Base-by-base conservation (phyloP, 2,797 vertebrate genomes). In the Hippoglossus hippoglossus region DNA sequence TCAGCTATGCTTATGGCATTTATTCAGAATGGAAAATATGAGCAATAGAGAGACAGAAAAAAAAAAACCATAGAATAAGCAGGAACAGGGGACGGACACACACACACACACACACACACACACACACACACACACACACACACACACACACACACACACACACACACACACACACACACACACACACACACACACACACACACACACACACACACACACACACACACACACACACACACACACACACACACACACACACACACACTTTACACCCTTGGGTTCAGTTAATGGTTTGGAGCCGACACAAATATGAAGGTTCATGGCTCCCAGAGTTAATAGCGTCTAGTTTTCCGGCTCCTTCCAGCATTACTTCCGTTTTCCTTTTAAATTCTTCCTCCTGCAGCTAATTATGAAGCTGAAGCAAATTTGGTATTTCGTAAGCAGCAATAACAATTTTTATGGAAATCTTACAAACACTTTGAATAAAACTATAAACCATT, bases 11-110 rank as follows among this genome's bases (percentile, higher is more conserved):
- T 80, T 64, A 44, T 75, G 82, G 73, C 86, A 87, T 86, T 87
- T 84, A 83, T 90, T 89, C 81, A 85, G 77, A 87, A 89, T 79
- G 93, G 91, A 94, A 93, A 92, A 92, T 90, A 89, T 92, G 92
- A 93, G 89, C 83, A 90, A 85, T 69, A 79, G 47, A 8, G 47
- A 21, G 73, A 78, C 71, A 72, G 19, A 59, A 34, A 74, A 28
- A 59, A 68, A 28, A 59, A 21, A 44, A 68, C 61, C 64, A 80
- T 80, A 71, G 88, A 91, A 77, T 74, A 79, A 74, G 75, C 65
- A 77, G 70, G 71, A 87, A 80, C 62, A 82, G 71, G 73, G 67
- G 64, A 86, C 69, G 74, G 49, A 54, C 57, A 70, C 59, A 78
- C 16, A 46, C 1, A 19, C 5, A 46, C 5, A 46, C 47, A 26